Evolutionary conservation across 2,113 vertebrate species (phyloP).

Genomic region (Coreoperca whiteheadi): DNA sequence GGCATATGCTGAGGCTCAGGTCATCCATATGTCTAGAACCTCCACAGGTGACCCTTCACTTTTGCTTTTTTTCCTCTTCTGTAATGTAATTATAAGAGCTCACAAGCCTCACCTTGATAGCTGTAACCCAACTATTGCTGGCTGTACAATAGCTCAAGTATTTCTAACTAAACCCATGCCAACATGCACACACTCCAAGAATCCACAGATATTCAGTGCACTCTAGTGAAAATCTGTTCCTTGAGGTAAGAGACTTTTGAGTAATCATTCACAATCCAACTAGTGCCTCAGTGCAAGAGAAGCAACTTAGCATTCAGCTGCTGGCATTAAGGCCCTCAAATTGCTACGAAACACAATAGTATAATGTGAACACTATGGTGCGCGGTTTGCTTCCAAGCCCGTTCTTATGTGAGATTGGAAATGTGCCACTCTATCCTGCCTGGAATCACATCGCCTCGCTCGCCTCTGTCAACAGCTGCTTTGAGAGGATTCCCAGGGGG

Average conservation of each 20-base stretch:
- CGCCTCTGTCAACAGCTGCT: conserved; percentile 67
- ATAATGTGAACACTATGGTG: conserved; percentile 30
- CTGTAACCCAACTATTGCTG: background rate
- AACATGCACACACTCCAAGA: conserved; percentile 6
- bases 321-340: conserved; percentile 35
- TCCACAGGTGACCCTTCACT: background rate
- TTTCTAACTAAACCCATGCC: background rate
- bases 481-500: conserved; percentile 60
- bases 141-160: background rate
- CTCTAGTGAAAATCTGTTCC: conserved; percentile 13
- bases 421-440: conserved; percentile 44
- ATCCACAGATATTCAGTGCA: conserved; percentile 8
- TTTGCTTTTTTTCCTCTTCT: background rate
- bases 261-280: conserved; percentile 29
- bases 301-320: conserved; percentile 34
- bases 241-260: conserved; percentile 24
- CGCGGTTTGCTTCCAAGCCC: conserved; percentile 44
- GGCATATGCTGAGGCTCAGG: background rate
- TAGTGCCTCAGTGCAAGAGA: conserved; percentile 14
- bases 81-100: background rate
- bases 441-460: conserved; percentile 44
- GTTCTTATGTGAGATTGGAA: conserved; percentile 65
- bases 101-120: background rate
- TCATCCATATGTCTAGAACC: background rate
- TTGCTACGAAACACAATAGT: conserved; percentile 42